A percentile compares a stretch with the other conserved stretches of the same genome.
phyloP scores from a whole-genome alignment of 2,797 vertebrate genomes.

The Sebastes hubbsi region DNA sequence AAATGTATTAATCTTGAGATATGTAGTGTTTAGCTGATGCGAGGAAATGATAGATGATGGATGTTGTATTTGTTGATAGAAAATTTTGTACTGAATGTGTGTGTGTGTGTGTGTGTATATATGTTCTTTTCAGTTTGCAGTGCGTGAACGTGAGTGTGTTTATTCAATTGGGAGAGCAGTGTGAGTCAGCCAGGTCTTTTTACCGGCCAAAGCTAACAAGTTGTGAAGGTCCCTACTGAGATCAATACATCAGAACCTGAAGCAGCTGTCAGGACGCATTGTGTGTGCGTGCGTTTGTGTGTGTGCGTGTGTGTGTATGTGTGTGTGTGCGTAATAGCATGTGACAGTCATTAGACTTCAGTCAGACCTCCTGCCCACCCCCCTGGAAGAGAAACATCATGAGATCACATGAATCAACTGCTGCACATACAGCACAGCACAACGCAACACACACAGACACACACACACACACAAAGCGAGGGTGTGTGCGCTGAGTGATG shows the following conservation, averaged over 20 bases:
- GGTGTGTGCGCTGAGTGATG: slow-evolving; percentile 46
- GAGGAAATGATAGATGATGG: neutral
- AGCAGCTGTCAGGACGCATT: slow-evolving; percentile 58
- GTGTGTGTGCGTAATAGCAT: slow-evolving; percentile 37
- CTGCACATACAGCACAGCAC: slow-evolving; percentile 22
- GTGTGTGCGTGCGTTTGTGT: neutral
- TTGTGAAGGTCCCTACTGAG: slow-evolving; percentile 49
- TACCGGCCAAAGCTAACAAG: slow-evolving; percentile 34
- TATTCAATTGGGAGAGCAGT: slow-evolving; percentile 2
- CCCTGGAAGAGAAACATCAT: slow-evolving; percentile 49
- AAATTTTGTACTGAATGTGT: neutral
- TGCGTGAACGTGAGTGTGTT: slow-evolving; percentile 4
- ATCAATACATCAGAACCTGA: slow-evolving; percentile 68
- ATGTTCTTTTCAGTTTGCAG: neutral
- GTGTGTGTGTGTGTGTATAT: neutral
- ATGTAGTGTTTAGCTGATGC: neutral
- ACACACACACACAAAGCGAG: neutral
- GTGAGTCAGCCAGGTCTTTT: slow-evolving; percentile 20
- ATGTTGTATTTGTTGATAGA: neutral
- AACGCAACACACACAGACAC: slow-evolving; percentile 2
- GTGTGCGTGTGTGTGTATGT: neutral
- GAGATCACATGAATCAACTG: slow-evolving; percentile 51
- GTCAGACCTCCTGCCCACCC: slow-evolving; percentile 48
- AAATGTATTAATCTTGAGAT: neutral
- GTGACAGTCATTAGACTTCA: slow-evolving; percentile 67